Conservation (phyloP, 2,797 vertebrate genomes). For the Onychomys leucogaster region DNA sequence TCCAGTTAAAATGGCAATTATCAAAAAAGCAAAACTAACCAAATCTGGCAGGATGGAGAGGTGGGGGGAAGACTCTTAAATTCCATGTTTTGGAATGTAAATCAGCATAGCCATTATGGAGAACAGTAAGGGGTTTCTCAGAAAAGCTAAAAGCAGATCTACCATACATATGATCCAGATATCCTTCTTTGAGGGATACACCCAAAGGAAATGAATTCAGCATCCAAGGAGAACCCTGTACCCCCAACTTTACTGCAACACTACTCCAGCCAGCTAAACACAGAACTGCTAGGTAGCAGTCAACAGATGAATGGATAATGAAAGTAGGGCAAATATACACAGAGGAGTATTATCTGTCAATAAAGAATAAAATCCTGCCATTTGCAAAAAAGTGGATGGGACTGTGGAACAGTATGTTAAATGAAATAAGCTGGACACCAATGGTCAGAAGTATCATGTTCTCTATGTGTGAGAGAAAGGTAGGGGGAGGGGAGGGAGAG, state of each 20-base stretch:
- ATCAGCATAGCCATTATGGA: background rate
- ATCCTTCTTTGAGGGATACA: background rate
- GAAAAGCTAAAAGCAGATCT: background rate
- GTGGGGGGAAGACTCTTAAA: background rate
- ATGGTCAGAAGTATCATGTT: background rate
- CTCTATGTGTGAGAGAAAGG: background rate
- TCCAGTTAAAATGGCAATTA: background rate
- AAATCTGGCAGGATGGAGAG: background rate
- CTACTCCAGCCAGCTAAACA: background rate
- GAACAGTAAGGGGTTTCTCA: background rate
- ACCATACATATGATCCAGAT: background rate
- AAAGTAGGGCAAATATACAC: background rate
- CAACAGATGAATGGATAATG: background rate
- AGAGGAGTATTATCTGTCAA: background rate
- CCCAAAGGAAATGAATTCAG: background rate
- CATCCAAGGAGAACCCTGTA: background rate
- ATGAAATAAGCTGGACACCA: background rate
- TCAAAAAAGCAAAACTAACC: background rate
- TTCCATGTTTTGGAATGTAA: background rate
- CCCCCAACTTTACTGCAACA: no score
- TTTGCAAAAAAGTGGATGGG: background rate
- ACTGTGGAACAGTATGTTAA: background rate
- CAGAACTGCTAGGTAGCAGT: background rate
- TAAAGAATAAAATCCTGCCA: background rate
- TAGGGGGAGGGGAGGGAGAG: fast-evolving